phyloP scores from a whole-genome alignment of 2,113 vertebrate genomes.

The Sylvia atricapilla region DNA sequence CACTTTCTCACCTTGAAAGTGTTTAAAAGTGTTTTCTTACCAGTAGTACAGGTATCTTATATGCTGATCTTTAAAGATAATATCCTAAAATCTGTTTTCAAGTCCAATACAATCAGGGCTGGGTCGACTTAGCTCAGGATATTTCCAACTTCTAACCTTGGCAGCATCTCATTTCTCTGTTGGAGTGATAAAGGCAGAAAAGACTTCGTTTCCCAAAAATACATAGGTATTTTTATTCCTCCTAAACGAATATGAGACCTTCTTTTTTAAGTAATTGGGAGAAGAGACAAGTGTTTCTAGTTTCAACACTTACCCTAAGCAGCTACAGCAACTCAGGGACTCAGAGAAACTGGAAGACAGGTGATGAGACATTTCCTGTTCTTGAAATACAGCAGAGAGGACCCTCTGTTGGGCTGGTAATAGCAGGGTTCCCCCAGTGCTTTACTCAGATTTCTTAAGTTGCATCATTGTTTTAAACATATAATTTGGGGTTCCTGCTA shows the following conservation, averaged over 20 bases:
- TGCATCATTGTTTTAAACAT: rapidly evolving
- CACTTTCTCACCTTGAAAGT: neutral
- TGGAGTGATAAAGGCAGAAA: neutral
- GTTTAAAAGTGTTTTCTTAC: neutral
- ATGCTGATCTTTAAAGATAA: neutral
- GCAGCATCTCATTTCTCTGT: neutral
- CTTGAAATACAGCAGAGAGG: neutral
- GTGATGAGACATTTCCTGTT: neutral
- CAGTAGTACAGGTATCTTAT: neutral
- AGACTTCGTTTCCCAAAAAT: neutral
- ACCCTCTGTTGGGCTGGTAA: neutral
- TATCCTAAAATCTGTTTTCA: neutral
- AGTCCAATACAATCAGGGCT: neutral
- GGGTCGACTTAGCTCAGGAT: neutral
- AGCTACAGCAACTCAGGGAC: neutral
- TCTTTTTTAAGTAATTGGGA: neutral
- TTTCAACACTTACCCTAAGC: neutral
- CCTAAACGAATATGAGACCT: neutral
- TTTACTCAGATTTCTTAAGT: neutral
- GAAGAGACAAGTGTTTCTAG: neutral
- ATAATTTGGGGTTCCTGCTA: neutral
- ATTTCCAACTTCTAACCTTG: neutral
- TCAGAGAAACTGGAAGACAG: neutral
- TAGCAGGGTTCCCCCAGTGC: neutral
- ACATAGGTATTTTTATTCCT: neutral